A percentile compares a stretch with the other conserved stretches of the same genome.
phyloP scores from a whole-genome alignment of 2,797 vertebrate genomes.

The Pseudocheirus occidentalis region DNA sequence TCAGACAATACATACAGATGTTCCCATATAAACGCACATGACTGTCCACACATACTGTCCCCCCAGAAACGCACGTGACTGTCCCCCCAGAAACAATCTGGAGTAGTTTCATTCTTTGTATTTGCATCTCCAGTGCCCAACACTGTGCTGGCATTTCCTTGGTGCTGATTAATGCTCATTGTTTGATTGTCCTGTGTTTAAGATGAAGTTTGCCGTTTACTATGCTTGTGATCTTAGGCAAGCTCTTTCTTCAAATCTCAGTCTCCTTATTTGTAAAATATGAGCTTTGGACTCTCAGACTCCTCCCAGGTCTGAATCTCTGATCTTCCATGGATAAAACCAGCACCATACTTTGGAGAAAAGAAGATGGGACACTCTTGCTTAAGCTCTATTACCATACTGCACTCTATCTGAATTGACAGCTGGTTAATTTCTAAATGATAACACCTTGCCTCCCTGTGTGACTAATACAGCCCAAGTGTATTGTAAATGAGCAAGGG shows the following conservation, averaged over 20 bases:
- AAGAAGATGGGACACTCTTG: neutral
- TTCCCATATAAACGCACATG: neutral
- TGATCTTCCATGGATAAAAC: neutral
- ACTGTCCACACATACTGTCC: neutral
- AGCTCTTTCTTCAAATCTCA: slow-evolving; percentile 14
- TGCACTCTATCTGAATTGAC: slow-evolving; percentile 46
- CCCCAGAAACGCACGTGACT: neutral
- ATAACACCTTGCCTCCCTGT: slow-evolving; percentile 21
- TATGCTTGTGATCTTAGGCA: neutral
- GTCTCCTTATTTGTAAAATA: slow-evolving; percentile 13
- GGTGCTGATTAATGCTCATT: neutral
- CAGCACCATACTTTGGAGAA: slow-evolving; percentile 23
- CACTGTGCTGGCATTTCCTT: neutral
- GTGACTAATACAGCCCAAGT: slow-evolving; percentile 46
- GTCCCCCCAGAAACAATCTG: neutral
- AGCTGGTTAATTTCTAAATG: neutral
- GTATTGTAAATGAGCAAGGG: slow-evolving; percentile 55
- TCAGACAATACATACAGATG: neutral
- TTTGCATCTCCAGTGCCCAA: neutral
- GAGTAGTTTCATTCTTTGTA: neutral
- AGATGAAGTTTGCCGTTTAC: neutral
- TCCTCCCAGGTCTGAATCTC: neutral
- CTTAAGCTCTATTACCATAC: neutral
- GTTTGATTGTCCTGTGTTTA: neutral
- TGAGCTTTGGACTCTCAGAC: slow-evolving; percentile 23